A percentile compares a stretch with the other conserved stretches of the same genome.
These are phyloP conservation scores for Eulemur rufifrons DNA, from an alignment of 2,113 vertebrate genomes.

Conservation along the genomic window DNA sequence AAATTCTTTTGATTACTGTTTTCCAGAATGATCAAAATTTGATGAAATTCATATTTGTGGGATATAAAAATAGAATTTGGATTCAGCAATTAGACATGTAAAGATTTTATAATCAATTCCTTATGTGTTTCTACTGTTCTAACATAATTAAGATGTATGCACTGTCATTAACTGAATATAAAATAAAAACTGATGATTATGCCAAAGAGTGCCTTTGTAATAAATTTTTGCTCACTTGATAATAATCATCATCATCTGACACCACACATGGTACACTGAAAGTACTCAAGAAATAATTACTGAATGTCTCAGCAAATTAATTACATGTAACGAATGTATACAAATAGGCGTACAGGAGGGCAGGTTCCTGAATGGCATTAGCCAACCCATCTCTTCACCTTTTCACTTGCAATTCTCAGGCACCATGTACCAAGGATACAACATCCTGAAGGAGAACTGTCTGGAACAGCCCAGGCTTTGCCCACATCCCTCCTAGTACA, in stretches of 20 bases:
- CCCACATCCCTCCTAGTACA: neutral
- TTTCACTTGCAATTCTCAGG: neutral
- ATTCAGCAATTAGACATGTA: neutral
- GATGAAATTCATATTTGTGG: neutral
- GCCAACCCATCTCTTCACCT: neutral
- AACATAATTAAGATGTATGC: neutral
- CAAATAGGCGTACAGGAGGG: neutral
- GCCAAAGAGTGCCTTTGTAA: neutral
- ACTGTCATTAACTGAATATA: neutral
- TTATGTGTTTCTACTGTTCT: neutral
- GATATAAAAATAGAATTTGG: neutral
- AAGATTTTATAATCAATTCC: conserved; percentile 8
- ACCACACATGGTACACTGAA: neutral
- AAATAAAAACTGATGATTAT: neutral
- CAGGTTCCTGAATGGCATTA: neutral
- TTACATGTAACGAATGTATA: neutral
- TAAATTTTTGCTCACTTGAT: neutral
- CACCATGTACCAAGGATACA: neutral
- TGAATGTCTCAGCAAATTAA: neutral
- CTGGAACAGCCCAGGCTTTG: neutral
- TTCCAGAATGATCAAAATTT: neutral
- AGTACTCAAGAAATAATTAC: neutral
- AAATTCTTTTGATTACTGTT: neutral
- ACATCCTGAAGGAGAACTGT: neutral
- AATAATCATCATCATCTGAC: neutral